A percentile compares a stretch with the other conserved stretches of the same genome.
Evolutionary conservation across 2,797 vertebrate species (phyloP).

Genomic region (Eulemur coronatus): DNA sequence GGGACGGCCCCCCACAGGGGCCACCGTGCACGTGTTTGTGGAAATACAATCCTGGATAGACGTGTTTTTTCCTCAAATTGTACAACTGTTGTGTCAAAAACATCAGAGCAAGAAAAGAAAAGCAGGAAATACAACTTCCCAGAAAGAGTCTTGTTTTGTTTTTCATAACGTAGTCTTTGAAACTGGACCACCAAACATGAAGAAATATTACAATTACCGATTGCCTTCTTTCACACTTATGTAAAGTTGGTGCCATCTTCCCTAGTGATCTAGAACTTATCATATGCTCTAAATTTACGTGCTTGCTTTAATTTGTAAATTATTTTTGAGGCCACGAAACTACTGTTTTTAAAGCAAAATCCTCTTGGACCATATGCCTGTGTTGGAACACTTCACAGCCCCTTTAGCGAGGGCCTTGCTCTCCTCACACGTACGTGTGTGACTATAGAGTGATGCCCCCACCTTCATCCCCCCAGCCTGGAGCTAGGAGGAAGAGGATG

Average conservation of each 20-base stretch:
- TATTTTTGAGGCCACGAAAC: neutral
- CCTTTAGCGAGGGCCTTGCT: neutral
- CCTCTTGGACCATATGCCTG: neutral
- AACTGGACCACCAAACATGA: neutral
- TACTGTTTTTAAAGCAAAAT: neutral
- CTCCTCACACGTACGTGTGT: neutral
- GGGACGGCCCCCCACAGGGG: neutral
- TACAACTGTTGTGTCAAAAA: neutral
- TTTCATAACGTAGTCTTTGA: neutral
- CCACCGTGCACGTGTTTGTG: neutral
- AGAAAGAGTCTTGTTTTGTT: neutral
- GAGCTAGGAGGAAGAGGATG: neutral
- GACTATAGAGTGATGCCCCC: neutral
- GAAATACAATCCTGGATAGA: neutral
- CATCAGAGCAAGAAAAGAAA: neutral
- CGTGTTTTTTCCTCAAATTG: neutral
- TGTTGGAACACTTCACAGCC: neutral
- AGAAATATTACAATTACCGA: neutral
- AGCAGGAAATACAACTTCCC: neutral
- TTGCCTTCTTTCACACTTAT: neutral
- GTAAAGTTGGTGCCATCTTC: neutral
- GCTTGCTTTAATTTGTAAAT: neutral
- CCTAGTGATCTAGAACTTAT: constrained; percentile 22
- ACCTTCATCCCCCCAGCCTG: neutral
- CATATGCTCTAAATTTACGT: neutral